Conservation (phyloP, 1,140 invertebrate genomes). For the Lamellibrachia luymesi region DNA sequence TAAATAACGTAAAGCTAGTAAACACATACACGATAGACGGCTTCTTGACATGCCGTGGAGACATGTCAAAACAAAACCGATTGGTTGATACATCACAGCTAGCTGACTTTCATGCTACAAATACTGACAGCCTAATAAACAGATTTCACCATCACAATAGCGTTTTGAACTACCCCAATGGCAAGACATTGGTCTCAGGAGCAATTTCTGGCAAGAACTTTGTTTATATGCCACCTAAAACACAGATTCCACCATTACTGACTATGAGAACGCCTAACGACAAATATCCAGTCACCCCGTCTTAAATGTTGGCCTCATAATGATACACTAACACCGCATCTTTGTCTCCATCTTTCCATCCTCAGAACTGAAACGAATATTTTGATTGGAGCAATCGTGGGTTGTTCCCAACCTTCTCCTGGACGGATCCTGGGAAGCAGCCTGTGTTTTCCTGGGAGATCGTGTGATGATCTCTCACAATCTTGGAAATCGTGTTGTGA, state of each 20-base stretch:
- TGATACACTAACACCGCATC: neutral
- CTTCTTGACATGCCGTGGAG: neutral
- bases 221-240: neutral
- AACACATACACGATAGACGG: neutral
- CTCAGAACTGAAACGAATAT: neutral
- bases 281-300: neutral
- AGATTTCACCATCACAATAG: neutral
- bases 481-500: too few species aligned
- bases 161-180: neutral
- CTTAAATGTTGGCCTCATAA: neutral
- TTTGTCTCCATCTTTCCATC: neutral
- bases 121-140: neutral
- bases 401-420: neutral
- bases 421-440: neutral
- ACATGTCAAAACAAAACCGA: neutral
- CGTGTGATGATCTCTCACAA: neutral
- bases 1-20: neutral
- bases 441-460: neutral
- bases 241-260: neutral
- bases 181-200: neutral
- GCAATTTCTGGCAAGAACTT: neutral
- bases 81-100: neutral
- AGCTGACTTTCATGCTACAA: too few species aligned
- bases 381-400: neutral
- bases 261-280: neutral